Conservation (phyloP, 2,797 vertebrate genomes). For the Emydoidea blandingii region DNA sequence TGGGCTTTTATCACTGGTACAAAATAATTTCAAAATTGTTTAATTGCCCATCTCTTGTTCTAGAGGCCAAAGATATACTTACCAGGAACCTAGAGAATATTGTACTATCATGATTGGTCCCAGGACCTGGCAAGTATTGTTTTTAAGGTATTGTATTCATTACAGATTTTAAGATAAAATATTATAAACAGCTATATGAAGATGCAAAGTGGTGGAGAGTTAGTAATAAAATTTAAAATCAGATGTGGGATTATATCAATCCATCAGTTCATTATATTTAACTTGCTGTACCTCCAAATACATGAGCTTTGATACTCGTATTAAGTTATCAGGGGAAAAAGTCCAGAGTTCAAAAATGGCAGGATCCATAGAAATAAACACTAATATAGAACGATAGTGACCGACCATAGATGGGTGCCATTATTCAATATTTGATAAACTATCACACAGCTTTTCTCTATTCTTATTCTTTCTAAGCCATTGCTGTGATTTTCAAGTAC, state of each 20-base stretch:
- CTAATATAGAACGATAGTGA: neutral
- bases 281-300: accelerated
- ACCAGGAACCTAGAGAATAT: neutral
- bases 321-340: neutral
- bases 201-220: neutral
- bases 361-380: neutral
- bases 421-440: neutral
- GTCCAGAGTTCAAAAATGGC: neutral
- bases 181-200: neutral
- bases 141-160: too few species aligned
- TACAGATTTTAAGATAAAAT: neutral
- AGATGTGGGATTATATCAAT: neutral
- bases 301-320: neutral
- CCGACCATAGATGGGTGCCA: neutral
- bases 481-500: neutral
- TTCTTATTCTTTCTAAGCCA: neutral
- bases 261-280: neutral
- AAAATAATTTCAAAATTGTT: neutral
- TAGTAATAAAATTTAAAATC: neutral
- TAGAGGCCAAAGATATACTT: neutral
- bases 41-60: neutral
- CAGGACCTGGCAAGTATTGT: neutral
- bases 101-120: neutral
- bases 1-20: neutral
- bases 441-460: neutral